phyloP scores from a whole-genome alignment of 2,797 vertebrate genomes.

The Eulemur coronatus region DNA sequence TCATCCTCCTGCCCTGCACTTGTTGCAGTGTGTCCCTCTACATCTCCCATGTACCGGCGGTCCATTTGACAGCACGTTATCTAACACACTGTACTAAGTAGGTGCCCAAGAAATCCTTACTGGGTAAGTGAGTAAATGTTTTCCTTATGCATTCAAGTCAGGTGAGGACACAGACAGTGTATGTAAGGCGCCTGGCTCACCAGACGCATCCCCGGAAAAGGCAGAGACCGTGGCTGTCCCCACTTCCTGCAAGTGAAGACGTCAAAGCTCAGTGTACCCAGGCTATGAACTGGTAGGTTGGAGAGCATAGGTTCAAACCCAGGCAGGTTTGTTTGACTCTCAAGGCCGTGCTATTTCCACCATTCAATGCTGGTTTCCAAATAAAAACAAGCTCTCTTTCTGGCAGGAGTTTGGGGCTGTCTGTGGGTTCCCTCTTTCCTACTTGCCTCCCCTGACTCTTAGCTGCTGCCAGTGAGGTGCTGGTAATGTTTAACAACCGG shows the following conservation, averaged over 20 bases:
- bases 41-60: neutral
- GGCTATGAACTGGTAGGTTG: neutral
- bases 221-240: neutral
- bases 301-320: neutral
- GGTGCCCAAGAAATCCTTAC: neutral
- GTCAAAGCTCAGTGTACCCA: fast-evolving
- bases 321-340: neutral
- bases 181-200: neutral
- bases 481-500: neutral
- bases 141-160: neutral
- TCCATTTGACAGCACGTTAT: no score
- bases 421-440: neutral
- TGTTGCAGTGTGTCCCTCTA: neutral
- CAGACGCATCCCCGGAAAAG: neutral
- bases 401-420: neutral
- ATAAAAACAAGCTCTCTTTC: neutral
- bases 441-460: neutral
- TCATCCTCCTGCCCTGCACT: neutral
- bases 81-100: neutral
- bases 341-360: neutral
- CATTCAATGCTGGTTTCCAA: neutral
- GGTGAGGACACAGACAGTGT: neutral
- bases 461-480: neutral
- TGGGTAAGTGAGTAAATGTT: neutral
- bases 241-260: neutral